These are phyloP conservation scores for Enteromius argenteus DNA, from an alignment of 2,797 vertebrate genomes.

Conservation along the genomic window DNA sequence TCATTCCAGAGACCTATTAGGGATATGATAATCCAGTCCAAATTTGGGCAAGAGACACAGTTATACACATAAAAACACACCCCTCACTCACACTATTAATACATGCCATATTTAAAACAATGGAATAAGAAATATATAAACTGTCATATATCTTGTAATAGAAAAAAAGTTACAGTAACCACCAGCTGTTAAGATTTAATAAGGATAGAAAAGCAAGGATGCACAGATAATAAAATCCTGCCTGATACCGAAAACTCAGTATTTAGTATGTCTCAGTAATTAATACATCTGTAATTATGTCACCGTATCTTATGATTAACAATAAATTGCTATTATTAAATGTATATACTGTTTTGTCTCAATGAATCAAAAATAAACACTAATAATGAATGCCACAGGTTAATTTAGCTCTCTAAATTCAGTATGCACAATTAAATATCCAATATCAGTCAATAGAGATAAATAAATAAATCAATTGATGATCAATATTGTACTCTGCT, in stretches of 20 bases:
- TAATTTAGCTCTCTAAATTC: neutral
- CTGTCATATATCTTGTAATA: neutral
- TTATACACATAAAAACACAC: constrained; percentile 32
- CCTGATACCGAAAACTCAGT: neutral
- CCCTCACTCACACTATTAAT: neutral
- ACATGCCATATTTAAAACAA: neutral
- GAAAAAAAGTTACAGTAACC: neutral
- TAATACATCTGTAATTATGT: neutral
- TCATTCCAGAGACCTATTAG: constrained; percentile 16
- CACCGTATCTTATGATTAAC: neutral
- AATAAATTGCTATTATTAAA: neutral
- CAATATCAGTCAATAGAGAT: neutral
- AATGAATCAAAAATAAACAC: neutral
- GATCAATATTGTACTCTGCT: neutral
- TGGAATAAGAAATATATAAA: neutral
- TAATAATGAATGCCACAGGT: neutral
- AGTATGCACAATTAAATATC: neutral
- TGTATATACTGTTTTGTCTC: neutral
- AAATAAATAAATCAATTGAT: neutral
- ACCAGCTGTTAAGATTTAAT: neutral
- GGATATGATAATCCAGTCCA: neutral
- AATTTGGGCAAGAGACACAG: neutral
- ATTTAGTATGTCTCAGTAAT: neutral
- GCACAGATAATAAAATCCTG: neutral
- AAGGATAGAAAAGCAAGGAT: neutral